Percentiles rank a stretch among this genome's conserved stretches.
Evolutionary conservation across 2,888 invertebrate species (phyloP).

Genomic region (Nomada lathburiana): DNA sequence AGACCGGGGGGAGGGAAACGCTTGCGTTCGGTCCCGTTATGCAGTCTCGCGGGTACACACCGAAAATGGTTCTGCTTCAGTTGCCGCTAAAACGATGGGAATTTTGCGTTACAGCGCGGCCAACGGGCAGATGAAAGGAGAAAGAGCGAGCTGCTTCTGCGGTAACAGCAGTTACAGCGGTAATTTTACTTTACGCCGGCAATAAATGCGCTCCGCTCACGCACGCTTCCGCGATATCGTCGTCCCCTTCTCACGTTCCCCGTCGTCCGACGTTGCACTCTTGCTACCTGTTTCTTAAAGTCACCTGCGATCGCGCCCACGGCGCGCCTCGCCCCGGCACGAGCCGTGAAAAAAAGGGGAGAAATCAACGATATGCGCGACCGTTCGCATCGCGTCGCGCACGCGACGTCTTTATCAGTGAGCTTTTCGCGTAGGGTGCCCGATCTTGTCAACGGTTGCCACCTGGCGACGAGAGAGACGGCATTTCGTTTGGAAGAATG

Average conservation of each 20-base stretch:
- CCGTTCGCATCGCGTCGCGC: conserved; percentile 9
- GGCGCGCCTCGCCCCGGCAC: conserved; percentile 52
- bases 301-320: conserved; percentile 24
- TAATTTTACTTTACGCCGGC: conserved; percentile 81
- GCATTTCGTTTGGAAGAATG: not conserved
- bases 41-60: conserved; percentile 67
- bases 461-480: too few species aligned
- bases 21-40: conserved; percentile 61
- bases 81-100: conserved; percentile 80
- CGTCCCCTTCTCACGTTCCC: conserved; percentile 10
- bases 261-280: conserved; percentile 3
- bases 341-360: conserved; percentile 28
- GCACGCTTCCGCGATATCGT: conserved; percentile 76
- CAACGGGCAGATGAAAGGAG: conserved; percentile 57
- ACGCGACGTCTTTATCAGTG: conserved; percentile 56
- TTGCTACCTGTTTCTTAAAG: conserved; percentile 33
- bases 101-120: conserved; percentile 72
- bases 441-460: not conserved
- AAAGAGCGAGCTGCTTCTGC: conserved; percentile 61
- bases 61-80: conserved; percentile 79
- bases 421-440: conserved; percentile 8
- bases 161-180: conserved; percentile 76
- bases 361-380: conserved; percentile 30
- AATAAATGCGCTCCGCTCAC: conserved; percentile 80
- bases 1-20: conserved; percentile 17